Evolutionary conservation across 2,797 vertebrate species (phyloP).

Genomic region (Eremophila alpestris): DNA sequence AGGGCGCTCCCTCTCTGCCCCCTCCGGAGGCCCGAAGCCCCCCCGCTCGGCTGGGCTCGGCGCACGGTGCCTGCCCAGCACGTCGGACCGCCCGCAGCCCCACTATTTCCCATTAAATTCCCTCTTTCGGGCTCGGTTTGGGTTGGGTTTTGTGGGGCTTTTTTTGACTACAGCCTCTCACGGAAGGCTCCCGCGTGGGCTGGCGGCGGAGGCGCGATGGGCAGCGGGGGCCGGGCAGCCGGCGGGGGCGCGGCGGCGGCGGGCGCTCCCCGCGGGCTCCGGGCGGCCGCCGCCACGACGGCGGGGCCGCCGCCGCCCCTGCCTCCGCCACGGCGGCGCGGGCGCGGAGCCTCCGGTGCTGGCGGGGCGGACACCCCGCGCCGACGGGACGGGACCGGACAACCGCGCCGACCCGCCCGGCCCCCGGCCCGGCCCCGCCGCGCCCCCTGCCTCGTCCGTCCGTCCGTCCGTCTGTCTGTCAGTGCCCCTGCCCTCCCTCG

Average conservation of each 20-base stretch:
- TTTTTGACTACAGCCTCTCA: not conserved
- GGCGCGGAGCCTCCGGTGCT: not conserved
- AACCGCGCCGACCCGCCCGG: too few species aligned
- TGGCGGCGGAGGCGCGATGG: not conserved
- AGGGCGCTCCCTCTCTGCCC: not conserved
- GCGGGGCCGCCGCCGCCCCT: not conserved
- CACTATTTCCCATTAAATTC: not conserved
- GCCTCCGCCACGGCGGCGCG: not conserved
- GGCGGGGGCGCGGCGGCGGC: not conserved
- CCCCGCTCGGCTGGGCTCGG: not conserved
- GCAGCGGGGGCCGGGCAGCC: not conserved
- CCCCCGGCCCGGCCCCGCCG: not conserved
- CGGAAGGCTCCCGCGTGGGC: not conserved
- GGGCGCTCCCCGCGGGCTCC: not conserved
- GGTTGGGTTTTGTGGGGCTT: not conserved
- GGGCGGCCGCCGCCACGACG: not conserved
- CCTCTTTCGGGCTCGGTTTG: too few species aligned
- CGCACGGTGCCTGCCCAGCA: not conserved
- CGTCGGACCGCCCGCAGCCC: not conserved
- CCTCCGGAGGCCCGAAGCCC: not conserved
- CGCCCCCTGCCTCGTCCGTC: not conserved
- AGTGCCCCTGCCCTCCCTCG: too few species aligned
- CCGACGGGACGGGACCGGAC: not conserved
- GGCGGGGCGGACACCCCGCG: not conserved
- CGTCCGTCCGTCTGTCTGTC: not conserved